A percentile compares a stretch with the other conserved stretches of the same genome.
Evolutionary conservation across 1,140 invertebrate genomes (phyloP).

Genomic region (Carcinoscorpius rotundicauda): DNA sequence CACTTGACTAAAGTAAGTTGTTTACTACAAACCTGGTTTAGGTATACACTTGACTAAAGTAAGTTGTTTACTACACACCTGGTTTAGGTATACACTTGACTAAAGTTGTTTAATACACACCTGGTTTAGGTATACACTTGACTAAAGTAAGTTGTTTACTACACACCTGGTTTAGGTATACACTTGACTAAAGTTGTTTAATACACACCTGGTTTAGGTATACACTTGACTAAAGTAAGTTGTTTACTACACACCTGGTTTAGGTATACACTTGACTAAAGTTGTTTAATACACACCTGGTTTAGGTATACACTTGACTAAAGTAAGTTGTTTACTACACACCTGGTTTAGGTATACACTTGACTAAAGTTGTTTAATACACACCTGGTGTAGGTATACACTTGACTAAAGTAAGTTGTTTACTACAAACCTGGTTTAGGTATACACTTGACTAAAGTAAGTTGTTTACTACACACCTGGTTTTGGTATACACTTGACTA

Average conservation of each 20-base stretch:
- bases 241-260: conserved; percentile 44
- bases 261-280: conserved; percentile 58
- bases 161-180: conserved; percentile 54
- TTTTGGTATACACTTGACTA: conserved; percentile 57
- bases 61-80: conserved; percentile 35
- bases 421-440: conserved; percentile 50
- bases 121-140: conserved; percentile 59
- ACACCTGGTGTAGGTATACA: conserved; percentile 60
- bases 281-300: conserved; percentile 41
- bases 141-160: conserved; percentile 32
- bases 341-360: conserved; percentile 63
- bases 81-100: conserved; percentile 62
- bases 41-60: conserved; percentile 61
- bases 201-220: conserved; percentile 53
- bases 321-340: conserved; percentile 12
- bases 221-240: conserved; percentile 52
- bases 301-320: conserved; percentile 57
- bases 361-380: conserved; percentile 34
- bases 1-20: conserved; percentile 50
- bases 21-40: conserved; percentile 44
- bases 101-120: conserved; percentile 33
- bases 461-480: conserved; percentile 41
- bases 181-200: conserved; percentile 45
- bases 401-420: conserved; percentile 41
- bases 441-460: conserved; percentile 56